Percentiles rank a stretch among this genome's conserved stretches.
Evolutionary conservation across 53 echinoderm and acorn worm species (phyloP).

Genomic region (Mesocentrotus franciscanus): DNA sequence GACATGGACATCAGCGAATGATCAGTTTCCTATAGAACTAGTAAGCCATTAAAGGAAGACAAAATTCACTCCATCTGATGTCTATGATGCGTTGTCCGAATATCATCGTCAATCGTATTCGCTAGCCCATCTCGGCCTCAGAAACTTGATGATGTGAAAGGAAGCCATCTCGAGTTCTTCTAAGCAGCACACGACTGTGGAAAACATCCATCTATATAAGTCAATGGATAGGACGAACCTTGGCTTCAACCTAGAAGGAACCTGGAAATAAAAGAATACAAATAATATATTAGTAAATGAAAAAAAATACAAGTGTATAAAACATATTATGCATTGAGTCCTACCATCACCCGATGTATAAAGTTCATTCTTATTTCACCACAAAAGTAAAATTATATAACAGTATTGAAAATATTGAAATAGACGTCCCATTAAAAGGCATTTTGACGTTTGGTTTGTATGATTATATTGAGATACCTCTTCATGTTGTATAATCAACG

Average conservation of each 20-base stretch:
- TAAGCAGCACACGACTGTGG: neutral
- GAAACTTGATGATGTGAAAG: neutral
- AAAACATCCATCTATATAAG: neutral
- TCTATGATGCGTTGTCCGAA: neutral
- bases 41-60: neutral
- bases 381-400: no score
- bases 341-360: no score
- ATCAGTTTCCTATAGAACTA: neutral
- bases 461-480: no score
- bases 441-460: no score
- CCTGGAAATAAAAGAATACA: neutral
- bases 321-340: no score
- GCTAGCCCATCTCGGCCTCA: neutral
- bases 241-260: neutral
- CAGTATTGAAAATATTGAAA: no score
- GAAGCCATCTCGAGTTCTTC: slow-evolving; percentile 16
- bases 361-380: no score
- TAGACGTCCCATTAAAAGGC: no score
- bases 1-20: neutral
- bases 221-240: neutral
- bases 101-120: neutral
- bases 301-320: neutral
- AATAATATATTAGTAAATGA: neutral
- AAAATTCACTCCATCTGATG: neutral
- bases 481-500: no score